Evolutionary conservation across 2,113 vertebrate species (phyloP), one percentile per base, ranked within the genome.

Genomic region (Sylvia atricapilla): DNA sequence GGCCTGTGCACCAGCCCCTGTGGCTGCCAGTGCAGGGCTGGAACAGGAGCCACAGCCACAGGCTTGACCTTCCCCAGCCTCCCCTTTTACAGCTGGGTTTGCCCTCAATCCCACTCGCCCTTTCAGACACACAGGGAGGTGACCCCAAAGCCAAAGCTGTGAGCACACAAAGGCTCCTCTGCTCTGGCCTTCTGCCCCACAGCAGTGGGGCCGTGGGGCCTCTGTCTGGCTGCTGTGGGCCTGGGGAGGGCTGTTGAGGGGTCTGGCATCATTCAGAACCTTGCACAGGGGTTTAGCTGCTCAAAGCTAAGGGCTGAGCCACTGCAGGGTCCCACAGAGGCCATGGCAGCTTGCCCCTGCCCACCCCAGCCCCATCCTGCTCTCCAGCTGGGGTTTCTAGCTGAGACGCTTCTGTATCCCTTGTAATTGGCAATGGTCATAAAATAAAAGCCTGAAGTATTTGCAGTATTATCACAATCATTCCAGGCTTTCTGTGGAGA

Each of bases 401-500:
- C 53, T 7, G 49, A 59, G 69, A 41, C 4, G 1, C 28, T 69
- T 72, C 81, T 39, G 37, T n/a, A 21, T 30, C 41, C 53, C 33
- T 10, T 4, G 13, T 46, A 73, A 64, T 47, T 78, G 83, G 53
- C 19, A 83, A 43, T 13, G 70, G 63, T 82, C 33, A 35, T 53
- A 41, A 91, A 81, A 77, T 2, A 72, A 68, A 94, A 64, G 13
- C n/a, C 87, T 15, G 1, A 25, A 55, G 39, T 63, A 59, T 80
- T 53, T 85, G 75, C 25, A 31, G 37, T 6, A 41, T 89, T 89
- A 44, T 52, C 84, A 56, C 75, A 63, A n/a, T 33, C 43, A 15
- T 90, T 87, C 69, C 87, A 59, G 79, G 25, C 67, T 91, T 68
- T 82, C 93, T 87, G 76, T 80, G 87, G 82, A 74, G 91, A 83